phyloP scores from a whole-genome alignment of 1,140 invertebrate genomes.

The Hestina assimilis region DNA sequence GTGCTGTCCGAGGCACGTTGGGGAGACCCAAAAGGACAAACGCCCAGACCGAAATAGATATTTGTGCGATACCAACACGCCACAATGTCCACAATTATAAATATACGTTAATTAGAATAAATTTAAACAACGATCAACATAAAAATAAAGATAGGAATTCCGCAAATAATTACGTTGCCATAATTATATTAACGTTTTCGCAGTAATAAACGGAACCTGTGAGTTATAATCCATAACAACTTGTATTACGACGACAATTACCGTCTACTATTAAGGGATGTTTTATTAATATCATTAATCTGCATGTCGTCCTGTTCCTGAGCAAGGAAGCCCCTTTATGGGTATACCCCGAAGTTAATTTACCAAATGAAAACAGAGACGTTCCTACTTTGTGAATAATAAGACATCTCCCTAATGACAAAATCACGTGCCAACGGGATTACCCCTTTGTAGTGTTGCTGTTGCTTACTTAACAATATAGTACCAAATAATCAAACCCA shows the following conservation, averaged over 20 bases:
- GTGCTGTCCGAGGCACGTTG: no score
- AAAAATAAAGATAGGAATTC: not conserved
- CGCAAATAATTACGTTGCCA: not conserved
- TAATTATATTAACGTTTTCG: slow-evolving; percentile 2
- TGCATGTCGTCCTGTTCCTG: slow-evolving; percentile 38
- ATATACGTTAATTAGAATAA: not conserved
- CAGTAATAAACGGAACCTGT: not conserved
- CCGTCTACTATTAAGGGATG: slow-evolving; percentile 26
- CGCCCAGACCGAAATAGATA: no score
- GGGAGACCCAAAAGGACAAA: no score
- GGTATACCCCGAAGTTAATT: slow-evolving; percentile 56
- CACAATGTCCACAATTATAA: no score
- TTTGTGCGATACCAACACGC: no score
- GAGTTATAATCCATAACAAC: slow-evolving; percentile 10
- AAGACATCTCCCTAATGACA: slow-evolving; percentile 63
- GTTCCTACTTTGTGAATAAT: slow-evolving; percentile 62
- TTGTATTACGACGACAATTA: slow-evolving; percentile 18
- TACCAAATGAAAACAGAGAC: slow-evolving; percentile 64
- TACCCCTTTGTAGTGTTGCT: slow-evolving; percentile 37
- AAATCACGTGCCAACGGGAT: slow-evolving; percentile 48
- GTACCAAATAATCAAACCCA: slow-evolving; percentile 34
- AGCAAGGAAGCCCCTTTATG: slow-evolving; percentile 42
- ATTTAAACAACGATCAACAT: not conserved
- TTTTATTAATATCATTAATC: slow-evolving; percentile 61
- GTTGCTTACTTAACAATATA: slow-evolving; percentile 35